These are phyloP conservation scores for Hippocampus abdominalis DNA, from an alignment of 2,113 vertebrate genomes.

Conservation along the genomic window DNA sequence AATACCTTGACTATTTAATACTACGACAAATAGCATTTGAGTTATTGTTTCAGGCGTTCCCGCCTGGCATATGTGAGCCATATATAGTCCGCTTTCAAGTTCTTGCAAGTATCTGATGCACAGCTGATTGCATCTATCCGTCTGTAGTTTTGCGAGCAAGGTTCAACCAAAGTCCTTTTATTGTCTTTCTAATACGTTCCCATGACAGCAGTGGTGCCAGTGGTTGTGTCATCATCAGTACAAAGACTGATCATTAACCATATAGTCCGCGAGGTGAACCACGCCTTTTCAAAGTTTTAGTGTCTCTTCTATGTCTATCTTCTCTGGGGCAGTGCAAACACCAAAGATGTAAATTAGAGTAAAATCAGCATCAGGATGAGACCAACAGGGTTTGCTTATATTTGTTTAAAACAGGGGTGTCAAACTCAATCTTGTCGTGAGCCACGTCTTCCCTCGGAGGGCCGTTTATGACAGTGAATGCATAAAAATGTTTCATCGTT, in stretches of 20 bases:
- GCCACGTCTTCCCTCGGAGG: too few species aligned
- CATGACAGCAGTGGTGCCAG: background rate
- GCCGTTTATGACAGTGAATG: too few species aligned
- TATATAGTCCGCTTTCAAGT: too few species aligned
- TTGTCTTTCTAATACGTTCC: background rate
- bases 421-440: too few species aligned
- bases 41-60: too few species aligned
- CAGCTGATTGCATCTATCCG: background rate
- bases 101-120: background rate
- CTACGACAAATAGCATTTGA: too few species aligned
- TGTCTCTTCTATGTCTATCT: background rate
- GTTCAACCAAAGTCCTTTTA: slow-evolving; percentile 4
- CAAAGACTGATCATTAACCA: slow-evolving; percentile 6
- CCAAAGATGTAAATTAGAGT: background rate
- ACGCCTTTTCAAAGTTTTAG: background rate
- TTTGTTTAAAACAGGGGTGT: background rate
- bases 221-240: background rate
- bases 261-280: background rate
- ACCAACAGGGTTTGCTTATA: background rate
- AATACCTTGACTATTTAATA: too few species aligned
- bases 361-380: background rate
- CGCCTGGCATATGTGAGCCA: too few species aligned
- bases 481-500: too few species aligned
- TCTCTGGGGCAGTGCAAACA: background rate
- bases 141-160: background rate